Evolutionary conservation across 2,888 invertebrate genomes (phyloP), one percentile per base, ranked within the genome.

Genomic region (Tetrapedia diversipes): DNA sequence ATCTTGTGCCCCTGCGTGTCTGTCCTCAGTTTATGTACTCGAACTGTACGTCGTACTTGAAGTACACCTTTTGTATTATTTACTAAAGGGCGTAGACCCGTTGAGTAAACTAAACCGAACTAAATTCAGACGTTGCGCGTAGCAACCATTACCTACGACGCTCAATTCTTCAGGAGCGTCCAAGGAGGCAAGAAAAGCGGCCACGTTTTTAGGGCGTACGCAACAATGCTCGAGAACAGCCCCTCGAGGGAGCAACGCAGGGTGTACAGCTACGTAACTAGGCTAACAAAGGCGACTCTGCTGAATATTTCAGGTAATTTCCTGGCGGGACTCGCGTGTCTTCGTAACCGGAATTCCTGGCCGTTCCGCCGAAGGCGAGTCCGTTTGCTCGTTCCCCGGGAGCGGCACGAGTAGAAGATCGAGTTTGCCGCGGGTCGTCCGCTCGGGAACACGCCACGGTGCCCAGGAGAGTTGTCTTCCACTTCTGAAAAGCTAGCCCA

Each of bases 281-380:
- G 59, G 60, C 47, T 60, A 57, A 70, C 63, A 70, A 74, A 45
- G 61, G 63, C n/a, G 39, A 27, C 41, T n/a, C 24, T 37, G 60
- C 39, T 78, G 60, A 82, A 78, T 80, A 72, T 73, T 75, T 64
- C 45, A 72, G 41, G 51, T 7, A 65, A 74, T 47, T 71, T 69
- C 66, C 61, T 32, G 49, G 19, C 54, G 56, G 73, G 66, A 56
- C 16, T 56, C 19, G 59, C 69, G 64, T 67, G 59, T 43, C 61
- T 59, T 22, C 60, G 51, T 45, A 63, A 24, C 39, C 27, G 53
- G 49, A 51, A 61, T 65, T 70, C 49, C 27, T 34, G 8, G 16
- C n/a, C 32, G 56, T n/a, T 56, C 19, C 65, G 34, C 41, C 24
- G 14, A 56, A 24, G 29, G 8, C 39, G 4, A 45, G 22, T 45